phyloP scores from a whole-genome alignment of 2,113 vertebrate genomes.

The Trichechus manatus region DNA sequence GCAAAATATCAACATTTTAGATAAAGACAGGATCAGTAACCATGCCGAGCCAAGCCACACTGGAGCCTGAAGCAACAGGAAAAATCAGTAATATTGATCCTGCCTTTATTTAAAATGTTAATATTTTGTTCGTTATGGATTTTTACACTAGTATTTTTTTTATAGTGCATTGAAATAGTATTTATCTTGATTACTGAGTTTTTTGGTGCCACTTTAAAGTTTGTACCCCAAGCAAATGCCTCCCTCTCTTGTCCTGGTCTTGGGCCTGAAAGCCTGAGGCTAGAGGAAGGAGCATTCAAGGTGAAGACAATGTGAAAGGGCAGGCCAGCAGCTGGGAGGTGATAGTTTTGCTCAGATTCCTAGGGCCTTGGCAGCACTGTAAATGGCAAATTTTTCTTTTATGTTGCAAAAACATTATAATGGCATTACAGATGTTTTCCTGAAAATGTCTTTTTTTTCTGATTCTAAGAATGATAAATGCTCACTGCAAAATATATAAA shows the following conservation, averaged over 20 bases:
- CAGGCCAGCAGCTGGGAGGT: background rate
- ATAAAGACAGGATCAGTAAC: background rate
- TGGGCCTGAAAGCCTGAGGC: background rate
- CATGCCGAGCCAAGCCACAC: background rate
- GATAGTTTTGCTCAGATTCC: background rate
- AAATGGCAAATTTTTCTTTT: background rate
- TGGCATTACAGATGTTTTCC: background rate
- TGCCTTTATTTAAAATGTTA: background rate
- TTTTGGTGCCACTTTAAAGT: background rate
- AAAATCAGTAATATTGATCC: background rate
- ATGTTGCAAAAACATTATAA: background rate
- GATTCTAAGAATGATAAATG: conserved; percentile 2
- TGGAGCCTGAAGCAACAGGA: too few species aligned
- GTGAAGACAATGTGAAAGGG: background rate
- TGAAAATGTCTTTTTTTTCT: background rate
- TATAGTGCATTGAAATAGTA: background rate
- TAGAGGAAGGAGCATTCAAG: background rate
- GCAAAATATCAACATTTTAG: conserved; percentile 12
- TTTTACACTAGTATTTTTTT: background rate
- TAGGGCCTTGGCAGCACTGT: background rate
- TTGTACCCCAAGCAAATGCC: background rate
- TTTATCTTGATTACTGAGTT: background rate
- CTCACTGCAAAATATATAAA: background rate
- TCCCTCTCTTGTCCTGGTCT: background rate
- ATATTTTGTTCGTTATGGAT: conserved; percentile 1